Base-by-base conservation (phyloP, 1,140 invertebrate genomes). In the Branchinecta lindahli region DNA sequence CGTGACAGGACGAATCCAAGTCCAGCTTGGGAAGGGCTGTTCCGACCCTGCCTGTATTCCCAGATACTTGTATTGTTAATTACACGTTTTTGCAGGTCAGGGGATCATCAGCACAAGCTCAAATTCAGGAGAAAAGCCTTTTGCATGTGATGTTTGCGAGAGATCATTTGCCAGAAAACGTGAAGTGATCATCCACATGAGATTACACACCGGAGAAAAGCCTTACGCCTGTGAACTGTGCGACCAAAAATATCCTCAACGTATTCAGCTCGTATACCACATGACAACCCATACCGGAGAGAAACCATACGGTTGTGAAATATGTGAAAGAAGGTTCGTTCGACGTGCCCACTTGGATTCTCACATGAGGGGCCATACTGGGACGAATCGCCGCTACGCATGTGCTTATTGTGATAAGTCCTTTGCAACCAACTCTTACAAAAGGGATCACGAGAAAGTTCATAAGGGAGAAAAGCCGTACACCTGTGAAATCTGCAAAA, bases 381-480 rank as follows among this genome's bases (percentile, higher is more conserved):
- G 33, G 33, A 33, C 33, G 33, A 33, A 33, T 33, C 33, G 33
- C 33, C 33, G 33, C 33, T 99, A 98, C 82, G 81, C 83, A 5
- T 99, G 96, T 77, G 82, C 86, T 44, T 85, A 95, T 7, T 98
- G 95, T 80, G 91, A 91, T 44, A 99, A 99, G 79, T 85, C 90
- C 68, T 99, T 99, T 83, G 96, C 93, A 0, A 83, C 96, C 46
- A 96, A 95, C 0, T 97, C 94, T 82, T 88, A 96, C 0, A 88
- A 90, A 71, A 92, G 94, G 78, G 96, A 96, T 74, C 95, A 98
- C 76, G 84, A 98, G 73, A 83, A 96, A 33, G 95, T 92, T 7
- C 96, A 99, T 81, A 98, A 95, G 0, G 96, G 96, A 0, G 95
- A 98, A 81, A 99, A 98, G 78, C 96, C 96, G 0, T 99, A 96